Base-by-base conservation (phyloP, 1,140 invertebrate genomes). In the Muscidifurax raptorellus region DNA sequence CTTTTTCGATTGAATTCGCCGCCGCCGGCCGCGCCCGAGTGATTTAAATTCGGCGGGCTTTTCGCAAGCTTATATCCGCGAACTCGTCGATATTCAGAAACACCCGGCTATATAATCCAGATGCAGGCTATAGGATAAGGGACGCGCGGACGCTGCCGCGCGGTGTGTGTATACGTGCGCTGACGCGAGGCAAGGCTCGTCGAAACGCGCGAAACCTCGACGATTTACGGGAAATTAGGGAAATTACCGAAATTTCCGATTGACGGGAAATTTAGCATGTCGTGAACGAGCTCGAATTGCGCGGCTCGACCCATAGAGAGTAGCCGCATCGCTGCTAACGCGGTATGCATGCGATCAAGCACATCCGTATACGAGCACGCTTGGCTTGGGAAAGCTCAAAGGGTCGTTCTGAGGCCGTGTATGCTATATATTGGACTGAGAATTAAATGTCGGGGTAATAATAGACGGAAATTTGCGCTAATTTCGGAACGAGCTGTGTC, bases 241-340 rank as follows among this genome's bases (percentile, higher is more conserved):
- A 81, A 72, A 81, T 81, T 72, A 72, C 67, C 40, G 28, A 81
- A 81, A 81, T 81, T 81, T 74, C 71, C 80, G 40, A 82, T 82
- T 66, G 80, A 74, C 71, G 47, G 64, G 69, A 82, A 82, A 82
- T 82, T 82, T 64, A 36, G 47, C 47, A 30, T 74, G 52, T 66
- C 71, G 67, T 32, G 59, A 32, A 66, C 30, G 59, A 32, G n/a
- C 28, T 71, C 77, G 9, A 40, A 40, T 79, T 67, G 47, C 47
- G 36, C 22, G 28, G 22, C 36, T 44, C 36, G n/a, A 44, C 9
- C 44, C 36, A 22, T 44, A 32, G 3, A 2, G 22, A 75, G 36
- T 44, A 75, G 44, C 72, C 44, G 72, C 22, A 44, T 75, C 72
- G 18, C n/a, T 47, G 25, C 72, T 75, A 47, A 75, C 72, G 72